Percentiles rank a stretch among this genome's conserved stretches.
phyloP scores from a whole-genome alignment of 2,888 invertebrate species.

The Disparrhopalites patrizii region DNA sequence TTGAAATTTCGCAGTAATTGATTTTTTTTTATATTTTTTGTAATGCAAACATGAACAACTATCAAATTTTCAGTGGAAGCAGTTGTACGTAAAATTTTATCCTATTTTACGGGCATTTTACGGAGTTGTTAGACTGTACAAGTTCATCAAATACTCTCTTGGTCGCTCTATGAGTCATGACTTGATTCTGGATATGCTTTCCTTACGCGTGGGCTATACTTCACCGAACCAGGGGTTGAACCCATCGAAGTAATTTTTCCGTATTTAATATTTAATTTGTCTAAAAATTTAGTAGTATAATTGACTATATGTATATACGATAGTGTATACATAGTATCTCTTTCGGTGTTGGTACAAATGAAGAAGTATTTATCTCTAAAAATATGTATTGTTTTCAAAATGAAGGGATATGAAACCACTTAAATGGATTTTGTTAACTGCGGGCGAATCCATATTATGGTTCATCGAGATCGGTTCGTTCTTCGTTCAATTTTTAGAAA shows the following conservation, averaged over 20 bases:
- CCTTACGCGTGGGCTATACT: constrained; percentile 9
- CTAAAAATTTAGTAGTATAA: no score
- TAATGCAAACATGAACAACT: not conserved
- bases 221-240: not conserved
- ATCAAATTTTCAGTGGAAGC: constrained; percentile 9
- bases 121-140: constrained; percentile 6
- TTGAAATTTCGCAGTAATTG: not conserved
- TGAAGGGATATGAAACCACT: constrained; percentile 8
- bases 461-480: constrained; percentile 40
- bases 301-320: not conserved
- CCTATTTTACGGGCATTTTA: not conserved
- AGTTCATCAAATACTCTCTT: constrained; percentile 14
- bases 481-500: constrained; percentile 44
- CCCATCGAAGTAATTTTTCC: not conserved
- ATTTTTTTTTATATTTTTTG: constrained; percentile 2
- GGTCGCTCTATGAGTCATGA: constrained; percentile 16
- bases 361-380: no score
- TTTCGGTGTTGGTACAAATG: not conserved
- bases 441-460: constrained; percentile 17
- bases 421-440: constrained; percentile 14
- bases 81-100: not conserved
- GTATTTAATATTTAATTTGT: no score
- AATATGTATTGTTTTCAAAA: not conserved
- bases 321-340: not conserved
- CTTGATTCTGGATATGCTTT: constrained; percentile 9